Base-by-base conservation (phyloP, 2,888 invertebrate genomes). In the Andrena dorsata region DNA sequence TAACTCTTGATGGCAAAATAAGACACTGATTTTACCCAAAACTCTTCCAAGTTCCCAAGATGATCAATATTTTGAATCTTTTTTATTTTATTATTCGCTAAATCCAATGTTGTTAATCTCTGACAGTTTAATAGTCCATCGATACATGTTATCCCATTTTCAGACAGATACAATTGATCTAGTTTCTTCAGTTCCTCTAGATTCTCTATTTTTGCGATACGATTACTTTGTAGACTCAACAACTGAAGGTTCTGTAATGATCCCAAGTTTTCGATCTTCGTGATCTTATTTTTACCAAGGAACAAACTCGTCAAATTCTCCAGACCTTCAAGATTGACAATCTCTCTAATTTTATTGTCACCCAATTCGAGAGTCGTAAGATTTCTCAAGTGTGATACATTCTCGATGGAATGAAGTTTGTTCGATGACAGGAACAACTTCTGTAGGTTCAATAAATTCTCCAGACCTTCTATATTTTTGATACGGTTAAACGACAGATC, bases 401-500 rank as follows among this genome's bases (percentile, higher is more conserved):
- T 98, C 93, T 98, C 97, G 80, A 99, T 98, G 92, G 96, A 96
- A 0, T 95, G 93, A 41, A 99, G 97, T 94, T 97, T 98, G 94
- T 99, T 99, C 5, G 98, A 97, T 76, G 98, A 97, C 49, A 99
- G 94, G 93, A 96, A 99, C 3, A 99, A 94, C 91, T 98, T 98
- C 90, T 97, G 95, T 80, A 99, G 93, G 70, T 97, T 98, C 4
- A 94, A 89, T 85, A 99, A 94, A 72, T 96, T 96, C 0, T 96
- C 96, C 83, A 99, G 94, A 70, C 98, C 98, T 91, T 97, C 96
- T 75, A 99, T 97, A 93, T 97, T 97, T 88, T 96, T 96, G 58
- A 99, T 96, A 77, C 99, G 96, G 94, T 99, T 99, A 94, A 99
- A 99, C 4, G 99, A 99, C 60, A 99, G 94, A 94, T 99, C 99